Evolutionary conservation across 2,797 vertebrate species (phyloP).

Genomic region (Bucorvus abyssinicus): DNA sequence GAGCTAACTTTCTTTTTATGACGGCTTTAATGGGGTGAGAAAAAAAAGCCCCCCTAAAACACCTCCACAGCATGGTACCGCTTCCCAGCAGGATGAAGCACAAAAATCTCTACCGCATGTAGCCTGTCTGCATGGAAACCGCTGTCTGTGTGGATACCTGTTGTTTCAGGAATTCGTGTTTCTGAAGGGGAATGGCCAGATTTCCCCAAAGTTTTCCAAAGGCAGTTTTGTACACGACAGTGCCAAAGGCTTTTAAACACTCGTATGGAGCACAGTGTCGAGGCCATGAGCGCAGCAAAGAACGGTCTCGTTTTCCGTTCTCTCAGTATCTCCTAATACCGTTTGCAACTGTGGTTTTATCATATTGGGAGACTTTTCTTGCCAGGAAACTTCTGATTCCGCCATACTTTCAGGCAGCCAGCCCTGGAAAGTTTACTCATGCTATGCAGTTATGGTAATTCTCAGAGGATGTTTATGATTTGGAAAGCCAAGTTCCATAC

Average conservation of each 20-base stretch:
- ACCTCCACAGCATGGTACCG: neutral
- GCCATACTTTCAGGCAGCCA: constrained; percentile 18
- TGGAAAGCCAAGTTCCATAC: constrained; percentile 10
- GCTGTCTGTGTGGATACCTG: neutral
- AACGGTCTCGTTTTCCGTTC: neutral
- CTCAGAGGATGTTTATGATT: constrained; percentile 17
- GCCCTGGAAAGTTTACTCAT: constrained; percentile 45
- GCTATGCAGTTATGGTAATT: constrained; percentile 15
- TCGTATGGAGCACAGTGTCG: neutral
- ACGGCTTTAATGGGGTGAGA: neutral
- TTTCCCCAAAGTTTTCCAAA: neutral
- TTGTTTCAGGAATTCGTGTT: neutral
- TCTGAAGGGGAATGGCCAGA: neutral
- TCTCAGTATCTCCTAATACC: constrained; percentile 24
- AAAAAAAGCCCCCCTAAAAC: neutral
- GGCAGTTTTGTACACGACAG: neutral
- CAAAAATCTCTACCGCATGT: neutral
- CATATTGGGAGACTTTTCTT: constrained; percentile 4
- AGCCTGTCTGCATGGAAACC: neutral
- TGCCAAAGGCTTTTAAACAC: neutral
- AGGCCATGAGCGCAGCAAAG: neutral
- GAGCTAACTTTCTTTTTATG: neutral
- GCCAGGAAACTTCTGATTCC: constrained; percentile 37
- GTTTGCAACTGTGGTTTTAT: constrained; percentile 40
- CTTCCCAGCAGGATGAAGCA: neutral